A percentile compares a stretch with the other conserved stretches of the same genome.
Evolutionary conservation across 2,113 vertebrate genomes (phyloP).

Genomic region (Trematomus loennbergii): DNA sequence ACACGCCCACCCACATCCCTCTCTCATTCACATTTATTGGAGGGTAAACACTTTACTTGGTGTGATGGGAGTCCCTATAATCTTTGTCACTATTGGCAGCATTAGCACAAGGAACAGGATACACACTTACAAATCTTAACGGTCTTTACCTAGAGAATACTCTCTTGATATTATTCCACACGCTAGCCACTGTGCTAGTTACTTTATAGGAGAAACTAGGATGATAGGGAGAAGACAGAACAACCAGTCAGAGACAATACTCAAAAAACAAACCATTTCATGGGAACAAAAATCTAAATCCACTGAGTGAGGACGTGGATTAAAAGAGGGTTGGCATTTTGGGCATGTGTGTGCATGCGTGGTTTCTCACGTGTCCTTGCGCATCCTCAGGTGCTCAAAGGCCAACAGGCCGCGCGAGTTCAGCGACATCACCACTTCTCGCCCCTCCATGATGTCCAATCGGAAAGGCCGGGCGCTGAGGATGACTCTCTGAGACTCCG

Average conservation of each 20-base stretch:
- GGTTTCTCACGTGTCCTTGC: conserved; percentile 91
- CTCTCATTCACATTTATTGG: conserved; percentile 47
- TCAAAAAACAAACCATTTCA: conserved; percentile 82
- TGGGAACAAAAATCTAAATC: conserved; percentile 81
- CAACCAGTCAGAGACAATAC: conserved; percentile 87
- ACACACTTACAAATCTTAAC: conserved; percentile 80
- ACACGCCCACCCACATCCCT: conserved; percentile 16
- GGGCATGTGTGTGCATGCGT: conserved; percentile 53
- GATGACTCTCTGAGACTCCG: conserved; percentile 87
- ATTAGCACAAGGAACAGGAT: conserved; percentile 79
- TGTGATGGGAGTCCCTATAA: conserved; percentile 53
- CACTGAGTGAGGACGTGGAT: conserved; percentile 56
- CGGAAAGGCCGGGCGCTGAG: conserved; percentile 90
- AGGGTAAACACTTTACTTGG: conserved; percentile 35
- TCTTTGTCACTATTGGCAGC: conserved; percentile 62
- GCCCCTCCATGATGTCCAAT: conserved; percentile 89
- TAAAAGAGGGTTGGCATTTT: conserved; percentile 52
- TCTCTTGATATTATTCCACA: conserved; percentile 96
- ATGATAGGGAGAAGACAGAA: conserved; percentile 86
- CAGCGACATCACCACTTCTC: conserved; percentile 90
- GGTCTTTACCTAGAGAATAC: conserved; percentile 95
- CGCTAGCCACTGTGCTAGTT: conserved; percentile 94
- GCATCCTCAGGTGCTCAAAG: conserved; percentile 90
- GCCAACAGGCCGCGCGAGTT: conserved; percentile 92
- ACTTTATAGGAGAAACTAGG: conserved; percentile 96